Percentiles rank a stretch among this genome's conserved stretches.
Evolutionary conservation across 2,797 vertebrate species (phyloP).

Genomic region (Betta splendens): DNA sequence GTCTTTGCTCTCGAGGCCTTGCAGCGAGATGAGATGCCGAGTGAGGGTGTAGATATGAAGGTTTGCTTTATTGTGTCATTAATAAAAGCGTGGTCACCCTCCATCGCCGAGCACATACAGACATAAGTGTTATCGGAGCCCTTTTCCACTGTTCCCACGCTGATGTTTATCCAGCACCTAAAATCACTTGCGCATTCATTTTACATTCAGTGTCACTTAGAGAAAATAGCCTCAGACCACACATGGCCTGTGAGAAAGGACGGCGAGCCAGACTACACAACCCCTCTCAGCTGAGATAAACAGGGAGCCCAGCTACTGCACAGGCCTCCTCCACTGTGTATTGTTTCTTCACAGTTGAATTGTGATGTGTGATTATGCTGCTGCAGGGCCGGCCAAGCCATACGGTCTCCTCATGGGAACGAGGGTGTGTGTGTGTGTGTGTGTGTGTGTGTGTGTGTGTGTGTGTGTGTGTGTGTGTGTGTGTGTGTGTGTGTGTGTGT

Average conservation of each 20-base stretch:
- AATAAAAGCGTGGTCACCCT: slow-evolving; percentile 23
- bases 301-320: slow-evolving; percentile 18
- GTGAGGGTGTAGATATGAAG: slow-evolving; percentile 20
- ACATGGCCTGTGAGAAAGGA: slow-evolving; percentile 24
- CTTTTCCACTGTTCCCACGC: slow-evolving; percentile 39
- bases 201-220: slow-evolving; percentile 11
- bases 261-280: not conserved
- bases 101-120: slow-evolving; percentile 4
- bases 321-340: slow-evolving; percentile 21
- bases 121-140: slow-evolving; percentile 25
- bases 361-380: slow-evolving; percentile 31
- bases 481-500: no score
- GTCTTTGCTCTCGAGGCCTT: not conserved
- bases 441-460: slow-evolving; percentile 1
- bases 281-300: slow-evolving; percentile 3
- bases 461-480: no score
- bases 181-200: slow-evolving; percentile 9
- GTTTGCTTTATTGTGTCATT: slow-evolving; percentile 23
- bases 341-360: slow-evolving; percentile 33
- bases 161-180: slow-evolving; percentile 20
- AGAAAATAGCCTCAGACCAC: slow-evolving; percentile 19
- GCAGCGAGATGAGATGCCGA: not conserved
- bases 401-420: slow-evolving; percentile 27
- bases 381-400: not conserved
- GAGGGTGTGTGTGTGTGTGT: slow-evolving; percentile 1